These are phyloP conservation scores for Pollachius pollachius DNA, from an alignment of 2,113 vertebrate species.

Conservation along the genomic window DNA sequence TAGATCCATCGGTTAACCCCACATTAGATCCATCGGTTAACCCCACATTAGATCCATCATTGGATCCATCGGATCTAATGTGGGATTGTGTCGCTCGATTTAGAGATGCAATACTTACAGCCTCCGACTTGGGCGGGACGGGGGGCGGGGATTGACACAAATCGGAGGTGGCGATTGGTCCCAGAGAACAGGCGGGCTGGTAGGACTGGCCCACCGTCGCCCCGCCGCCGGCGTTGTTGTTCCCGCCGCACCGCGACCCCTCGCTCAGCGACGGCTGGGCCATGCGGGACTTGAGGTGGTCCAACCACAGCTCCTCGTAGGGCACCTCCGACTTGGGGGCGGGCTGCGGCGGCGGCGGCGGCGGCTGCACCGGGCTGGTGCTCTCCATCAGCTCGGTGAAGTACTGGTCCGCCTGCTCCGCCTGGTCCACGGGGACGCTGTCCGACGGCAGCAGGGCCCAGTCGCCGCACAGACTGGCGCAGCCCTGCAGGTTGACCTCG, in stretches of 20 bases:
- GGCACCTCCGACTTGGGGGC: constrained; percentile 83
- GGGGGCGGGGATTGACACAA: constrained; percentile 89
- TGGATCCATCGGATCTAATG: too few relatives aligned
- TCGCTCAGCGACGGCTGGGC: constrained; percentile 60
- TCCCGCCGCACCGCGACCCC: constrained; percentile 67
- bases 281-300: constrained; percentile 77
- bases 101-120: constrained; percentile 81
- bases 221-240: too few relatives aligned
- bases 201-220: constrained; percentile 67
- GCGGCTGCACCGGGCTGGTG: constrained; percentile 53
- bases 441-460: constrained; percentile 85
- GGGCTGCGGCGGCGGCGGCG: constrained; percentile 43
- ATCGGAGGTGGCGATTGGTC: constrained; percentile 75
- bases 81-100: too few relatives aligned
- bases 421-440: constrained; percentile 77
- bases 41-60: too few relatives aligned
- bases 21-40: too few relatives aligned
- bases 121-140: constrained; percentile 99
- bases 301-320: constrained; percentile 96
- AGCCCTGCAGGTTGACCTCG: constrained; percentile 94
- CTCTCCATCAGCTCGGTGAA: constrained; percentile 83
- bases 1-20: too few relatives aligned
- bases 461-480: constrained; percentile 85
- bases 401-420: constrained; percentile 82
- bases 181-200: constrained; percentile 60